Conservation (phyloP, 2,797 vertebrate genomes). For the Acrossocheilus fasciatus region DNA sequence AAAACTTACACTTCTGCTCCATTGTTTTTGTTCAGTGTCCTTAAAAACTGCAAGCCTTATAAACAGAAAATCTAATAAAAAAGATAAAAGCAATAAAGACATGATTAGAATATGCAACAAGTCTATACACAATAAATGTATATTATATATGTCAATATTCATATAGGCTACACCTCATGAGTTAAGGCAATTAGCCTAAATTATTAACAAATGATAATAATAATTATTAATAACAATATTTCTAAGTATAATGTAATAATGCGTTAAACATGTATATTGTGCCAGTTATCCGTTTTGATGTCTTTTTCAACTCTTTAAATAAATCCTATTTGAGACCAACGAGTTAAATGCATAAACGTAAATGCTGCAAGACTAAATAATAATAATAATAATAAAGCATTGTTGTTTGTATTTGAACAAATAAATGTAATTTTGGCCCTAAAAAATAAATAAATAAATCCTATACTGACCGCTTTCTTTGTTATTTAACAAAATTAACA, state of each 20-base stretch:
- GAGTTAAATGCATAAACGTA: too few relatives aligned
- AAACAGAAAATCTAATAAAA: background rate
- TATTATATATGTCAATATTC: background rate
- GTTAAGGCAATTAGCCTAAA: background rate
- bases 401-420: too few relatives aligned
- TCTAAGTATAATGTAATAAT: background rate
- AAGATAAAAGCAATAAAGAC: background rate
- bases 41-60: background rate
- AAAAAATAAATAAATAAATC: too few relatives aligned
- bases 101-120: background rate
- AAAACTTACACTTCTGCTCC: background rate
- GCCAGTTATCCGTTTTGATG: background rate
- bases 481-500: background rate
- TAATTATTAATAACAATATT: background rate
- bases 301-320: too few relatives aligned
- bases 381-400: too few relatives aligned
- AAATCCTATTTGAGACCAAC: too few relatives aligned
- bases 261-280: background rate
- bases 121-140: background rate
- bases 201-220: background rate
- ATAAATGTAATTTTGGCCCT: too few relatives aligned
- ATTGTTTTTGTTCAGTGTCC: background rate
- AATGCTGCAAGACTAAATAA: too few relatives aligned
- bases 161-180: background rate
- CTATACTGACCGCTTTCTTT: background rate